Conservation (phyloP, 2,797 vertebrate genomes). For the Diceros bicornis region DNA sequence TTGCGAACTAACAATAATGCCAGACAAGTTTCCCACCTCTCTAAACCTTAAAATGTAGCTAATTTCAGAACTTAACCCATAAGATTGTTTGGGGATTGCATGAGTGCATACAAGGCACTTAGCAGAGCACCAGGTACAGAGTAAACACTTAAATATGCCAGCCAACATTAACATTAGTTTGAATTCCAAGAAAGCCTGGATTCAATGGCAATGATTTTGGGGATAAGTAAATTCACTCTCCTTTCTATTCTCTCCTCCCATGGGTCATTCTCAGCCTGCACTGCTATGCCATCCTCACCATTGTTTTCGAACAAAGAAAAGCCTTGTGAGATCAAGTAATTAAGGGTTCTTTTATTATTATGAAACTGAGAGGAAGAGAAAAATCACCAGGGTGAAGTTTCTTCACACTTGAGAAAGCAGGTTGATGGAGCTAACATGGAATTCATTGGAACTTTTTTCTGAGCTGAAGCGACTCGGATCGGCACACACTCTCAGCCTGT, state of each 20-base stretch:
- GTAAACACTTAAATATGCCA: not conserved
- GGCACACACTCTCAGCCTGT: not conserved
- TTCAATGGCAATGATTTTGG: not conserved
- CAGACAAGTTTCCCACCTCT: not conserved
- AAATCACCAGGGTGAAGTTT: not conserved
- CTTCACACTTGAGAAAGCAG: constrained; percentile 10
- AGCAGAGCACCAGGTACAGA: not conserved
- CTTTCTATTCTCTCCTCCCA: not conserved
- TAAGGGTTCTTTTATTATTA: not conserved
- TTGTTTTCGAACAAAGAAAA: constrained; percentile 33
- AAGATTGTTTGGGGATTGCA: no score
- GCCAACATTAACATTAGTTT: accelerated
- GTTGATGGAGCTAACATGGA: not conserved
- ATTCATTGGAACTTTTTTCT: not conserved
- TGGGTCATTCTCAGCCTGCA: not conserved
- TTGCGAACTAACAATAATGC: no score
- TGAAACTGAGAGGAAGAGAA: constrained; percentile 30
- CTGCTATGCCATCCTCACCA: not conserved
- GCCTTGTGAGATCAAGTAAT: not conserved
- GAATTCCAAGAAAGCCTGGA: not conserved
- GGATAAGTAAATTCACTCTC: not conserved
- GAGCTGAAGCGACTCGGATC: accelerated
- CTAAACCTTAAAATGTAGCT: not conserved
- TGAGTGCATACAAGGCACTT: not conserved
- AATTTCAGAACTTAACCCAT: not conserved